Conservation (phyloP, 2,888 invertebrate genomes). For the Glaucopsyche alexis region DNA sequence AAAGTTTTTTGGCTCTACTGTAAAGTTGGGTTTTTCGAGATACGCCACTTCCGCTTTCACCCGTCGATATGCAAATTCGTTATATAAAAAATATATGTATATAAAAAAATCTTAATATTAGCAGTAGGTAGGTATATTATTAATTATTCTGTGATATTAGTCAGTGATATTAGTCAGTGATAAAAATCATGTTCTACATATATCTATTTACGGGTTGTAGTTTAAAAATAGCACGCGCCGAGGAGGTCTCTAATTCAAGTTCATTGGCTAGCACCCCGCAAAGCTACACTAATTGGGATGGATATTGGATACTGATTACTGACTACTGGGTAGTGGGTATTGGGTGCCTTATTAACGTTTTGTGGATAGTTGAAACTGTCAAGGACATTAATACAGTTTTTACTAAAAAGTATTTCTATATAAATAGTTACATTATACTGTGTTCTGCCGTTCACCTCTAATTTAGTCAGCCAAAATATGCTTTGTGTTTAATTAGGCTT, state of each 20-base stretch:
- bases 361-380: neutral
- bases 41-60: too few relatives aligned
- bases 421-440: too few relatives aligned
- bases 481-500: neutral
- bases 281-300: conserved; percentile 44
- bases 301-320: neutral
- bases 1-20: too few relatives aligned
- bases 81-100: too few relatives aligned
- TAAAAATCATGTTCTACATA: conserved; percentile 4
- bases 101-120: too few relatives aligned
- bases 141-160: too few relatives aligned
- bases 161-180: neutral
- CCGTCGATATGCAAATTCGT: too few relatives aligned
- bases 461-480: neutral
- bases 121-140: too few relatives aligned
- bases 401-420: neutral
- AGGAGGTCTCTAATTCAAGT: conserved; percentile 69
- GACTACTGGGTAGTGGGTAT: too few relatives aligned
- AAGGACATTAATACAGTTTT: neutral
- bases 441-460: neutral
- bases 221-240: conserved; percentile 60
- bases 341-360: too few relatives aligned
- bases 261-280: conserved; percentile 69
- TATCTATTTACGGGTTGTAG: conserved; percentile 33
- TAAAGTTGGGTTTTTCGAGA: too few relatives aligned